Base-by-base conservation (phyloP, 2,113 vertebrate species). In the Bubo bubo region DNA sequence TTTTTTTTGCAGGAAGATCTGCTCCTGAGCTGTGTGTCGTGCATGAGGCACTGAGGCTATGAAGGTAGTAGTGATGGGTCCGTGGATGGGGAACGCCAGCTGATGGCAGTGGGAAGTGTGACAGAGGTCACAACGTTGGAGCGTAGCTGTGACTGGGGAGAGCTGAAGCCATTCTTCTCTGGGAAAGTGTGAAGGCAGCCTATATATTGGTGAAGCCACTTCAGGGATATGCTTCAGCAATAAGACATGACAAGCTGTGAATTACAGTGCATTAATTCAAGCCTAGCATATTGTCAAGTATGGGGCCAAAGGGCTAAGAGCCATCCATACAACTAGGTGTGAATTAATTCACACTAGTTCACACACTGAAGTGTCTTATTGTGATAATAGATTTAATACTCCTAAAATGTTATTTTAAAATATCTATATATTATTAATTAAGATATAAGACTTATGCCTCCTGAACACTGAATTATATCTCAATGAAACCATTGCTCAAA, bases 401-500 rank as follows among this genome's bases (percentile, higher is more conserved):
- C 87, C 79, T 82, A 97, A 97, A 98, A 97, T 92, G 81, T 96
- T 98, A 94, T 97, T 97, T 97, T 96, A 91, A 98, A 95, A 97
- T 97, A 97, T 97, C 93, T 97, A 93, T 98, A 95, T 94, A 97
- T 96, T 97, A 95, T 97, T 97, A 98, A 98, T 97, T 97, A 98
- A 97, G 94, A 92, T 90, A 58, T 30, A 68, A 79, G 79, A 70
- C 96, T 89, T 95, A 86, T 90, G 93, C 93, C 95, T 97, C 80
- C 95, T 88, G 52, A 90, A 80, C 84, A 94, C 77, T 97, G 95
- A 97, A 97, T 97, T 97, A 97, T 97, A 95, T 94, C 87, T 95
- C 95, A 97, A 96, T 97, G 92, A 97, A 97, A 72, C 56, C 92
- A 96, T 96, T 97, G 95, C 94, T 97, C 94, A 95, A 87, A 97